Conservation (phyloP, 2,113 vertebrate genomes). For the Seriola quinqueradiata region DNA sequence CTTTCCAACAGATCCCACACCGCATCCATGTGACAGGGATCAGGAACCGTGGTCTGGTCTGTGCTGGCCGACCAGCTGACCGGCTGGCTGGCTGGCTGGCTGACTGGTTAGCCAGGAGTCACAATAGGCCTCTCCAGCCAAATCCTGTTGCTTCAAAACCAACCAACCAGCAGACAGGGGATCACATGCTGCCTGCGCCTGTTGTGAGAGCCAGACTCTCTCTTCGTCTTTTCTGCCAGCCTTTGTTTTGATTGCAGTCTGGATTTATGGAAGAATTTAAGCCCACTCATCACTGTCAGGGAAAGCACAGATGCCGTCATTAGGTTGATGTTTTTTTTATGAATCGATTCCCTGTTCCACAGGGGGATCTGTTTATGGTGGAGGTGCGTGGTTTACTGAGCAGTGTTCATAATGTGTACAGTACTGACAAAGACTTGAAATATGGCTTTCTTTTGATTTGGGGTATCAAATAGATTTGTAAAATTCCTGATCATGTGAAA, state of each 20-base stretch:
- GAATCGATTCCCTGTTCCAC: constrained; percentile 31
- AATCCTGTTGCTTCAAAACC: constrained; percentile 81
- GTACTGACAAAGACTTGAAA: constrained; percentile 20
- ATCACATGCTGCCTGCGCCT: constrained; percentile 78
- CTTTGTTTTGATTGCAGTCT: constrained; percentile 80
- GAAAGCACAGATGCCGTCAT: constrained; percentile 73
- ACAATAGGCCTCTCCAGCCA: constrained; percentile 71
- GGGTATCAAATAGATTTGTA: background rate
- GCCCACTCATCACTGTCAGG: constrained; percentile 63
- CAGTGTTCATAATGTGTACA: constrained; percentile 1
- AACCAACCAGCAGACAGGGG: constrained; percentile 75
- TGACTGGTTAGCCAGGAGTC: constrained; percentile 59
- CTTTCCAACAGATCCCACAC: constrained; percentile 47
- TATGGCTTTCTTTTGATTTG: background rate
- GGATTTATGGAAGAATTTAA: constrained; percentile 74
- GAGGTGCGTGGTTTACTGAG: constrained; percentile 36
- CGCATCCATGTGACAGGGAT: constrained; percentile 75
- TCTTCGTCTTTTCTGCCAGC: constrained; percentile 60
- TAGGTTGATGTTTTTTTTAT: constrained; percentile 47
- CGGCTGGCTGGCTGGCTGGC: constrained; percentile 23
- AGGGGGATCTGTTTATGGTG: constrained; percentile 31
- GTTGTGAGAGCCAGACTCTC: constrained; percentile 72
- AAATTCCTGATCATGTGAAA: background rate
- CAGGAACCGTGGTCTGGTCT: constrained; percentile 63
- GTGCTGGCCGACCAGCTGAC: constrained; percentile 50